Evolutionary conservation across 2,888 invertebrate species (phyloP), one percentile per base, ranked within the genome.

Genomic region (Zygothrica quintamaculata): DNA sequence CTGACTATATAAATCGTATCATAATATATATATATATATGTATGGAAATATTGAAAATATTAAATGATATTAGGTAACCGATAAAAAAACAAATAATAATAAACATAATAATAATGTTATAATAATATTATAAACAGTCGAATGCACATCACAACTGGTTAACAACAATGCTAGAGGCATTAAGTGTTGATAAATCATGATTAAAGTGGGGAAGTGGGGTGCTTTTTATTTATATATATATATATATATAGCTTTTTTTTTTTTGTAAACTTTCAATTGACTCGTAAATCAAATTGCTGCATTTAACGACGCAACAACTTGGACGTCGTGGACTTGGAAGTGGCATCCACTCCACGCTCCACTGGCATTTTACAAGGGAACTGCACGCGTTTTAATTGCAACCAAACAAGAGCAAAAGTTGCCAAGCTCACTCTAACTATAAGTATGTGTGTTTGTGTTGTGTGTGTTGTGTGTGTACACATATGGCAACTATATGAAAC

Each of bases 351-450:
- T 72, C 56, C 55, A 71, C 68, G 74, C 59, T 65, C 47, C 62
- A 59, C 34, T 81, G 82, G 33, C 67, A 73, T 7, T 66, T 69
- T 57, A 65, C 68, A 68, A 77, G 71, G 74, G 74, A 73, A 58
- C 64, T 65, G 62, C 71, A 77, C 74, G 74, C 50, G 66, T 61
- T 80, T 78, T 67, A 76, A 76, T 81, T 70, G 77, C 74, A 68
- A 53, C 29, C 7, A 0, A 6, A 6, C 31, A 3, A 15, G 11
- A 1, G 13, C 7, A 11, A 26, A 39, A 5, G 1, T 1, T 15
- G 4, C 5, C 16, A 8, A 13, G 7, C n/a, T n/a, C n/a, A n/a
- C n/a, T n/a, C n/a, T n/a, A n/a, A n/a, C n/a, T n/a, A n/a, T n/a
- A n/a, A n/a, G n/a, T n/a, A n/a, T n/a, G n/a, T n/a, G n/a, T n/a